A percentile compares a stretch with the other conserved stretches of the same genome.
Evolutionary conservation across 2,797 vertebrate species (phyloP).

Genomic region (Limosa lapponica): DNA sequence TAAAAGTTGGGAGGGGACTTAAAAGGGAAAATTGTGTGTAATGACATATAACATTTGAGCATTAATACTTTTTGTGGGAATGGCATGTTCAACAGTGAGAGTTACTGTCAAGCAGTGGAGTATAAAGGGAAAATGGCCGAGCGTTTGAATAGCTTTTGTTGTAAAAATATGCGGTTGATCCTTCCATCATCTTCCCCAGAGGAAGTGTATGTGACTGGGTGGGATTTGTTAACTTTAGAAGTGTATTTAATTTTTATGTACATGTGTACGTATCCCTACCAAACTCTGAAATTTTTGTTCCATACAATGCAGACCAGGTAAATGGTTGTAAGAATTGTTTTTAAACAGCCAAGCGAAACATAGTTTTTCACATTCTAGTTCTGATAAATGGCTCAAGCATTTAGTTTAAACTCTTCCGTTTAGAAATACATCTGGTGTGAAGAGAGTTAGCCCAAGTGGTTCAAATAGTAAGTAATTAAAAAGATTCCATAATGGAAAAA

Average conservation of each 20-base stretch:
- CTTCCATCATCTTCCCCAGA: background rate
- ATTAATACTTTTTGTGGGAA: background rate
- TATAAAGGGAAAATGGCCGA: background rate
- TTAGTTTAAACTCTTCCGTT: background rate
- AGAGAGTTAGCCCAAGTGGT: background rate
- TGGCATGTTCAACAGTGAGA: background rate
- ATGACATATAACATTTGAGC: background rate
- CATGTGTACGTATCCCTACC: background rate
- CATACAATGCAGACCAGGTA: background rate
- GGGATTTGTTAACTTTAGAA: background rate
- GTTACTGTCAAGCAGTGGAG: background rate
- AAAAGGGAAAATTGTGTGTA: background rate
- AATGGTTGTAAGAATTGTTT: background rate
- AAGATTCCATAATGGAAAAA: slow-evolving; percentile 3
- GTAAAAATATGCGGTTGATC: background rate
- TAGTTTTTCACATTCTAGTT: background rate
- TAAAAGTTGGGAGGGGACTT: background rate
- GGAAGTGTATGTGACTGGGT: background rate
- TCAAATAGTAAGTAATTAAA: slow-evolving; percentile 8
- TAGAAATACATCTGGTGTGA: background rate
- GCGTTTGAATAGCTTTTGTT: background rate
- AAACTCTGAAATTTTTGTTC: background rate
- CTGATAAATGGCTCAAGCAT: background rate
- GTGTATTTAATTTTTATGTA: background rate
- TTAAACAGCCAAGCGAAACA: background rate